phyloP scores from a whole-genome alignment of 2,888 invertebrate genomes.

The Smittia aterrima region DNA sequence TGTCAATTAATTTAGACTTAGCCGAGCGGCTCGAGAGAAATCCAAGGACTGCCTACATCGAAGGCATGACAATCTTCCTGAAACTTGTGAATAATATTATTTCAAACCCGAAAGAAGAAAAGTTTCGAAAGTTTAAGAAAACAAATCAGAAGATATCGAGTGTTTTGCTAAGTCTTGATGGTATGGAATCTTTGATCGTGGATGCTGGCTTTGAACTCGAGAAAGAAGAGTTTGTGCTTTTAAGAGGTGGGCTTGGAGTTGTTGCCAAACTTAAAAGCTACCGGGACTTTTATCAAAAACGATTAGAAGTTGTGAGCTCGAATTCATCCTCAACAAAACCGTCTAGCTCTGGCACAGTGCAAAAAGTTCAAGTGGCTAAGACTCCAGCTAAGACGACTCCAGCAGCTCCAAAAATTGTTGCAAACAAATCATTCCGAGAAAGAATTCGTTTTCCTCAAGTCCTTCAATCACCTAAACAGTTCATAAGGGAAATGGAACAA shows the following conservation, averaged over 20 bases:
- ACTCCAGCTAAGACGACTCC: too few species aligned
- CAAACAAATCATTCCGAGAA: constrained; percentile 48
- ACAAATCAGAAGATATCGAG: constrained; percentile 52
- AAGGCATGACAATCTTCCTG: constrained; percentile 51
- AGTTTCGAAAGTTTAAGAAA: constrained; percentile 50
- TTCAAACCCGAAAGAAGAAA: constrained; percentile 50
- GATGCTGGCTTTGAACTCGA: constrained; percentile 50
- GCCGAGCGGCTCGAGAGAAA: constrained; percentile 44
- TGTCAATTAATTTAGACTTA: constrained; percentile 7
- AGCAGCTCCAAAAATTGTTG: neutral
- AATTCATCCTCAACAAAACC: neutral
- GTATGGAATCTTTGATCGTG: constrained; percentile 48
- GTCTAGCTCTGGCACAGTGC: constrained; percentile 8
- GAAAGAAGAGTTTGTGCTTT: constrained; percentile 44
- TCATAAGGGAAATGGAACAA: constrained; percentile 53
- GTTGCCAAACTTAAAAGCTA: constrained; percentile 50
- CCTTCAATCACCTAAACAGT: constrained; percentile 54
- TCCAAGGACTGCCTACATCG: constrained; percentile 49
- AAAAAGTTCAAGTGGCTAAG: neutral
- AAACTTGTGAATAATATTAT: constrained; percentile 52
- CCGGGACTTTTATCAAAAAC: constrained; percentile 47
- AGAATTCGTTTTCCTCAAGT: constrained; percentile 53
- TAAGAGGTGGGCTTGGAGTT: constrained; percentile 48
- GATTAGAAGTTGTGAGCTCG: constrained; percentile 18
- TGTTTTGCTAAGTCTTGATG: constrained; percentile 49